Evolutionary conservation across 2,888 invertebrate species (phyloP), one percentile per base, ranked within the genome.

Genomic region (Dryocosmus kuriphilus): DNA sequence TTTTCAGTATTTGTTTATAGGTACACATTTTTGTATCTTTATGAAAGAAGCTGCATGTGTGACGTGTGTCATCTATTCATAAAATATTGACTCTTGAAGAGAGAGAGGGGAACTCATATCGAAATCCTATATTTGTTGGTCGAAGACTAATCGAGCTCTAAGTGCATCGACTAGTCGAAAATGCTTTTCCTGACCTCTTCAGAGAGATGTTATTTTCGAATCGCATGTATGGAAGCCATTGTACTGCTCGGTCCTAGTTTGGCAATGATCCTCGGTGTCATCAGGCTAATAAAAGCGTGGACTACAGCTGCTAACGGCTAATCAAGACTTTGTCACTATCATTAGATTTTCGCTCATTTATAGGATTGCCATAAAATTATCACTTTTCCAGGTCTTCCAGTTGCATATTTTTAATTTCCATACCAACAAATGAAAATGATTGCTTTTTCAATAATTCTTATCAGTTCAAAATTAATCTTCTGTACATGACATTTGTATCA

Each of bases 191-290:
- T 62, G 32, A 51, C 51, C 51, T 51, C 51, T 51, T 62, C 62
- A 62, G 62, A 62, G 62, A 62, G 8, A n/a, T 51, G 62, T 62
- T 62, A 62, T 62, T 62, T 62, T 62, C 32, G 62, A 62, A 30
- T 9, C 62, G 32, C 8, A 16, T 62, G 8, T 32, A 51, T 51
- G 51, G 51, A 51, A 51, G 51, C 51, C 41, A 41, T 51, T 51
- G 51, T 51, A 51, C 51, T 51, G 51, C 51, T 51, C 51, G 51
- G 51, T n/a, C 51, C n/a, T 51, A 51, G 51, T 51, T 51, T 51
- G 51, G 62, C 61, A 62, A 62, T 62, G 61, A 62, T 62, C 30
- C 30, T 30, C 32, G 62, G 51, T 51, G 51, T 51, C 51, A 51
- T 51, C n/a, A 8, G 51, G 19, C 51, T 51, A 51, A 51, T 51